Evolutionary conservation across 1,140 invertebrate species (phyloP).

Genomic region (Bombyx mandarina): DNA sequence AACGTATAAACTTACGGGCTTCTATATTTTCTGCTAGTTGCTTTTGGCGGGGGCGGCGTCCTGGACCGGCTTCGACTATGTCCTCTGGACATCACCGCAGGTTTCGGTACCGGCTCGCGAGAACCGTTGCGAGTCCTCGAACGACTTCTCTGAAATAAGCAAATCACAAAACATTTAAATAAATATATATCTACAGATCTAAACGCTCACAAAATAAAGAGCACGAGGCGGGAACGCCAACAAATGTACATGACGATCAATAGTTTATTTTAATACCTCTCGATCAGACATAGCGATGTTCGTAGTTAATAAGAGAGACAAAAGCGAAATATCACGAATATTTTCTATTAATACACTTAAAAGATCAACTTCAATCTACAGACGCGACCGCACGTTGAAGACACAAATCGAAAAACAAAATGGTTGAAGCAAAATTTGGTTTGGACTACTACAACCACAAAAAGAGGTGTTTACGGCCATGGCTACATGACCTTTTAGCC

Average conservation of each 20-base stretch:
- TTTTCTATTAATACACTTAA: conserved; percentile 44
- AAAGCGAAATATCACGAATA: conserved; percentile 35
- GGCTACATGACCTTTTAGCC: no score
- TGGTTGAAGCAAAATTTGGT: conserved; percentile 26
- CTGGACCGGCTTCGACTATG: conserved; percentile 63
- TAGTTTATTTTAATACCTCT: conserved; percentile 63
- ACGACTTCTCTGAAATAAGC: conserved; percentile 61
- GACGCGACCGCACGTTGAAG: conserved; percentile 32
- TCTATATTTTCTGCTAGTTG: conserved; percentile 53
- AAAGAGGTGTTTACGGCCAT: no score
- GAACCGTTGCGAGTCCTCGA: conserved; percentile 66
- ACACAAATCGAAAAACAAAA: conserved; percentile 54
- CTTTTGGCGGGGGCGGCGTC: conserved; percentile 63
- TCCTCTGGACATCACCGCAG: conserved; percentile 55
- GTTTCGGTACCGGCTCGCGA: conserved; percentile 52
- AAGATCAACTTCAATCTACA: conserved; percentile 36
- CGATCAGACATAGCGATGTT: conserved; percentile 61
- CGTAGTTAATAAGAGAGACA: conserved; percentile 31
- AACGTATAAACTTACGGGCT: conserved; percentile 47
- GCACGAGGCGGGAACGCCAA: conserved; percentile 33
- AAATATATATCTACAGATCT: conserved; percentile 17
- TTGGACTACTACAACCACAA: no score
- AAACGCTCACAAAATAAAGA: conserved; percentile 34
- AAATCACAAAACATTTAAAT: conserved; percentile 22
- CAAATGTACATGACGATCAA: conserved; percentile 15